phyloP scores from a whole-genome alignment of 2,888 invertebrate genomes.

The Sussaba pulchella region DNA sequence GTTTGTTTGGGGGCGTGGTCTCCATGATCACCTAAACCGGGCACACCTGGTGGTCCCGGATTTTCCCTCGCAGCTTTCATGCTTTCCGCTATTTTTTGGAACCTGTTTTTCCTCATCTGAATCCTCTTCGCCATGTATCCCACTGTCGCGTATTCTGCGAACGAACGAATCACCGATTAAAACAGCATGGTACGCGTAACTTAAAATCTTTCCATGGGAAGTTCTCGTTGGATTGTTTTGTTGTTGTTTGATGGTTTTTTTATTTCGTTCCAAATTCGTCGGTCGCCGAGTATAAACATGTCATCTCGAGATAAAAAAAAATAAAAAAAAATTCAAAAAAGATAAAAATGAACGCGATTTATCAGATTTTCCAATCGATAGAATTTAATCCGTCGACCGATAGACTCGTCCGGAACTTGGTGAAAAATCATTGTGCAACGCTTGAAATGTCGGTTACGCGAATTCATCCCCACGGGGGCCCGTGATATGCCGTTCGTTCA shows the following conservation, averaged over 20 bases:
- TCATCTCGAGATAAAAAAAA: too few species aligned
- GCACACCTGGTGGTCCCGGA: constrained; percentile 86
- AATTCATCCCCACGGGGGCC: constrained; percentile 17
- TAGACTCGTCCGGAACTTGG: constrained; percentile 15
- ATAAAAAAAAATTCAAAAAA: too few species aligned
- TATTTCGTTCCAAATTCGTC: constrained; percentile 25
- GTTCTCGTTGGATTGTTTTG: constrained; percentile 36
- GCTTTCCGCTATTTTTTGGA: constrained; percentile 96
- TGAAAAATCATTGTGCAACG: constrained; percentile 2
- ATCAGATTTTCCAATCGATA: constrained; percentile 26
- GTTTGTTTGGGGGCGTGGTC: constrained; percentile 92
- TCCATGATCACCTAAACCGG: constrained; percentile 87
- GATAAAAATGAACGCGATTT: constrained; percentile 6
- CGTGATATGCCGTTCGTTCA: constrained; percentile 17
- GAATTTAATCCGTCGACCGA: constrained; percentile 29
- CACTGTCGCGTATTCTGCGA: constrained; percentile 97
- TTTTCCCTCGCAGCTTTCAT: constrained; percentile 93
- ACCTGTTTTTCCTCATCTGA: constrained; percentile 97
- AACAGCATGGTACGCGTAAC: constrained; percentile 52
- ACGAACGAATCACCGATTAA: constrained; percentile 68
- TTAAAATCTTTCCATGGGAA: constrained; percentile 59
- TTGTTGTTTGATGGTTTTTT: constrained; percentile 29
- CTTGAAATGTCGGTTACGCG: constrained; percentile 5
- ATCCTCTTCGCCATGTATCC: constrained; percentile 99
- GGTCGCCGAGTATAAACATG: constrained; percentile 32